A percentile compares a stretch with the other conserved stretches of the same genome.
phyloP scores from a whole-genome alignment of 2,888 invertebrate genomes.

The Tetragonula carbonaria region DNA sequence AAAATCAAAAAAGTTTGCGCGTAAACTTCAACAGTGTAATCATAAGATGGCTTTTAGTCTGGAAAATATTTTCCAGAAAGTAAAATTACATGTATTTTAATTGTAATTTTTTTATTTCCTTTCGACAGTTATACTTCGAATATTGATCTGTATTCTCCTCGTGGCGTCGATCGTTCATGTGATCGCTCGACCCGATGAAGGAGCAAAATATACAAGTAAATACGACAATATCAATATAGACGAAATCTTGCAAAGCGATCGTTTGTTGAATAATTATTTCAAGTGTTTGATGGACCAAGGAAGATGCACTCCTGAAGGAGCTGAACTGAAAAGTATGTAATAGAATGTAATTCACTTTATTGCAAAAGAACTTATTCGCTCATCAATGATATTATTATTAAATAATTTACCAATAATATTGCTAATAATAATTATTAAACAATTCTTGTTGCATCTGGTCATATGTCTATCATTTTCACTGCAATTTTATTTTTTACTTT shows the following conservation, averaged over 20 bases:
- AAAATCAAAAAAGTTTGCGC: too few species aligned
- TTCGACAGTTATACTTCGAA: constrained; percentile 71
- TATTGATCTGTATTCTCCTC: constrained; percentile 70
- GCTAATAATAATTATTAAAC: too few species aligned
- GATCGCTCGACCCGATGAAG: constrained; percentile 41
- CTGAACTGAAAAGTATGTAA: constrained; percentile 88
- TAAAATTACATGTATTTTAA: background rate
- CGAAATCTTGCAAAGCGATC: constrained; percentile 87
- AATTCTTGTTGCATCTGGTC: background rate
- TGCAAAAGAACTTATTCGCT: background rate
- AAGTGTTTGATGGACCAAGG: constrained; percentile 88
- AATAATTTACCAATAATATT: too few species aligned
- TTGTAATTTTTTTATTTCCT: background rate
- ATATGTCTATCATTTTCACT: background rate
- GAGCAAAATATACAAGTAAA: constrained; percentile 86
- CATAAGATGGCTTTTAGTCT: background rate
- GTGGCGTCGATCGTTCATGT: constrained; percentile 65
- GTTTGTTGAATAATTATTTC: constrained; percentile 87
- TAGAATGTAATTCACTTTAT: background rate
- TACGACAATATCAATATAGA: constrained; percentile 89
- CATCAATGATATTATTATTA: background rate
- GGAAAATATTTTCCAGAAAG: background rate
- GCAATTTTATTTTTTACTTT: background rate
- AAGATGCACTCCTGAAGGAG: constrained; percentile 88
- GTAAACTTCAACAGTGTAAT: too few species aligned